phyloP scores from a whole-genome alignment of 2,888 invertebrate species.

The Fissipunctia ypsillon region DNA sequence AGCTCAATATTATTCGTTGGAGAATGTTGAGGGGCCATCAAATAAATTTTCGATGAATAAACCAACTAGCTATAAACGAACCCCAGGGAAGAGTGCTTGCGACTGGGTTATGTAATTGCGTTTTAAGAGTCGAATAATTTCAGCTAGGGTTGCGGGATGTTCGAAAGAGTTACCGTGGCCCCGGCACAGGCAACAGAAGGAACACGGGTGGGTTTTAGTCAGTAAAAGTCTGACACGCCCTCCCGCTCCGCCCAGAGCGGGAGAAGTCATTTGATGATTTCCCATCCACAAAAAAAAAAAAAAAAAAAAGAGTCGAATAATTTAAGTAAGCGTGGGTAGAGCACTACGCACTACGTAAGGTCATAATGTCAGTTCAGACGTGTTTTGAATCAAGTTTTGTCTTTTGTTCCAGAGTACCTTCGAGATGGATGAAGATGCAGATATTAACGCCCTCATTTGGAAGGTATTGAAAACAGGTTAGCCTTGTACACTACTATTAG shows the following conservation, averaged over 20 bases:
- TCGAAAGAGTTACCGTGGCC: too few relatives aligned
- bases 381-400: slow-evolving; percentile 35
- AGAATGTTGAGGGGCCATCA: slow-evolving; percentile 51
- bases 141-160: too few relatives aligned
- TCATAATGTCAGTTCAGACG: slow-evolving; percentile 27
- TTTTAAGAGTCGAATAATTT: slow-evolving; percentile 51
- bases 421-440: slow-evolving; percentile 72
- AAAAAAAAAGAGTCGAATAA: too few relatives aligned
- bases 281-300: too few relatives aligned
- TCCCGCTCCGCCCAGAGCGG: too few relatives aligned
- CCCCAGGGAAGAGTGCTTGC: slow-evolving; percentile 69
- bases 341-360: too few relatives aligned
- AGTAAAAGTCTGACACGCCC: too few relatives aligned
- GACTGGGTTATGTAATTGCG: slow-evolving; percentile 68
- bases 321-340: slow-evolving; percentile 46
- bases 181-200: too few relatives aligned
- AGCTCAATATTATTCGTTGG: slow-evolving; percentile 52
- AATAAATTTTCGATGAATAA: slow-evolving; percentile 75
- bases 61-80: slow-evolving; percentile 76
- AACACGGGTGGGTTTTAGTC: too few relatives aligned
- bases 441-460: slow-evolving; percentile 70
- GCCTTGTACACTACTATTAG: slow-evolving; percentile 35
- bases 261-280: too few relatives aligned
- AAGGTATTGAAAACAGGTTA: slow-evolving; percentile 72
- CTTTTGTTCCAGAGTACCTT: slow-evolving; percentile 69